Conservation (phyloP, 1,140 invertebrate species). For the Eupeodes corollae region DNA sequence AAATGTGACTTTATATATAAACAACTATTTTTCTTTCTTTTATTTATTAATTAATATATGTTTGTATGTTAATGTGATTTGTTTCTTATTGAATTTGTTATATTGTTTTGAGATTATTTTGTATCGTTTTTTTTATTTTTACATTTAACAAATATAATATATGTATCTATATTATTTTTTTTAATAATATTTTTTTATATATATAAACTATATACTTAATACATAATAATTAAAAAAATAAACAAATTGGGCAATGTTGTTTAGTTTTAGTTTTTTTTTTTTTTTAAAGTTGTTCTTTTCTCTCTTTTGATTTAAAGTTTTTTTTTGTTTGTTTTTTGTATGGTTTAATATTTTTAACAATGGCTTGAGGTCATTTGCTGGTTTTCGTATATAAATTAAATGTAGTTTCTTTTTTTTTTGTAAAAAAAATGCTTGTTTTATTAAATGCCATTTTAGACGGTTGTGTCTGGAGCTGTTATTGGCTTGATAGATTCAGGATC, state of each 20-base stretch:
- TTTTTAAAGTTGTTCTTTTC: slow-evolving; percentile 15
- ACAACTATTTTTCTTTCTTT: slow-evolving; percentile 6
- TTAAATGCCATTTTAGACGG: slow-evolving; percentile 23
- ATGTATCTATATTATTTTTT: slow-evolving; percentile 13
- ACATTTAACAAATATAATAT: slow-evolving; percentile 24
- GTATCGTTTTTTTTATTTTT: slow-evolving; percentile 15
- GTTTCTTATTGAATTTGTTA: background rate
- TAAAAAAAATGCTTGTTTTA: slow-evolving; percentile 9
- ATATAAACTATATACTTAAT: background rate
- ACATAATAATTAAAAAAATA: too few species aligned
- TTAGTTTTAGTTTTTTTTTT: slow-evolving; percentile 9
- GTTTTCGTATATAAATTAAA: background rate
- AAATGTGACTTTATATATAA: slow-evolving; percentile 7
- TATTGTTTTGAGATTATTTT: slow-evolving; percentile 3
- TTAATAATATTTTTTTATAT: slow-evolving; percentile 3
- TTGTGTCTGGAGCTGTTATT: slow-evolving; percentile 17
- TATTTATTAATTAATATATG: background rate
- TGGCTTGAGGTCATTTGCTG: background rate
- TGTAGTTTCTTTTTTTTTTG: background rate
- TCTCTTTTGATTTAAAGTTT: background rate
- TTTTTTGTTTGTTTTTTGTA: background rate
- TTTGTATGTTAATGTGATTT: background rate
- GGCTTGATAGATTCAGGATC: slow-evolving; percentile 10
- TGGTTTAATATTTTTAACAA: background rate
- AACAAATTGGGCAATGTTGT: slow-evolving; percentile 4